Conservation (phyloP, 2,888 invertebrate genomes). For the Ornithoptera priamus region DNA sequence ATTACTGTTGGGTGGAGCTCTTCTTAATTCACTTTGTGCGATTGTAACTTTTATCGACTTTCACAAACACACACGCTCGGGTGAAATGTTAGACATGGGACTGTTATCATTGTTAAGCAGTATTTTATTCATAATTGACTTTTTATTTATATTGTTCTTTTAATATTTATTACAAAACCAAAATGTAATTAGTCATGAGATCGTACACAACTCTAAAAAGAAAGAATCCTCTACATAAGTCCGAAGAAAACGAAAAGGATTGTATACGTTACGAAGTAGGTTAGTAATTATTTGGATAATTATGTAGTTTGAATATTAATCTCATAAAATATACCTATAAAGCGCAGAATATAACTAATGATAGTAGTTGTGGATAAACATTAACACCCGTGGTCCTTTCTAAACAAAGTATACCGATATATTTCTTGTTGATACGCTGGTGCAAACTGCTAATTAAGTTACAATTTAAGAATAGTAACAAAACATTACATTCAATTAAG, state of each 20-base stretch:
- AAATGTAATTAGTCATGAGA: neutral
- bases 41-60: conserved; percentile 44
- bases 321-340: too few relatives aligned
- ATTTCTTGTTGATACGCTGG: too few relatives aligned
- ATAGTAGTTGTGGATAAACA: too few relatives aligned
- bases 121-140: conserved; percentile 44
- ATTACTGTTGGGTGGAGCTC: conserved; percentile 42
- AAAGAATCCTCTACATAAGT: neutral
- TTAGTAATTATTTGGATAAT: neutral
- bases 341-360: too few relatives aligned
- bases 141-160: conserved; percentile 33
- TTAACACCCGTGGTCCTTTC: too few relatives aligned
- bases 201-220: neutral
- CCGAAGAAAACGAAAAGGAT: too few relatives aligned
- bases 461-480: too few relatives aligned
- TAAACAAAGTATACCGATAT: too few relatives aligned
- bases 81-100: conserved; percentile 46
- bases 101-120: conserved; percentile 42
- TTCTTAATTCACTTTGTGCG: conserved; percentile 42
- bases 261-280: neutral
- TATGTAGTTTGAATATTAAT: neutral
- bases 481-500: too few relatives aligned
- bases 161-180: neutral
- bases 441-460: too few relatives aligned
- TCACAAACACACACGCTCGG: conserved; percentile 29